phyloP scores from a whole-genome alignment of 23 tunicate species.

The Halocynthia roretzi region DNA sequence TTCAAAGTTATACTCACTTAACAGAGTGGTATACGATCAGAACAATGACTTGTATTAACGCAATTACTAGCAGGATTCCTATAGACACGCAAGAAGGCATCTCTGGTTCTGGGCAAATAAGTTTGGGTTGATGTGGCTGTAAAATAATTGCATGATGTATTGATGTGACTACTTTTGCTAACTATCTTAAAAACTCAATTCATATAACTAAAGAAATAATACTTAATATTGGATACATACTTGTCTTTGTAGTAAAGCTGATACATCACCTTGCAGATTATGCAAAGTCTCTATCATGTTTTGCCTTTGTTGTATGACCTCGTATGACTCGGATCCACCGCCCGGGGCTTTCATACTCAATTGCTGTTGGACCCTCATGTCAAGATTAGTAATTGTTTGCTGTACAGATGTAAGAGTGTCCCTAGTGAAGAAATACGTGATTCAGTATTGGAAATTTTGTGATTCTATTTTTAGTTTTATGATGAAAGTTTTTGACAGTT shows the following conservation, averaged over 20 bases:
- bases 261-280: conserved; percentile 2
- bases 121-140: conserved; percentile 23
- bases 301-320: conserved; percentile 15
- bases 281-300: background rate
- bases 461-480: background rate
- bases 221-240: no score
- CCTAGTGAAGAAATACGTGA: background rate
- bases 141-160: background rate
- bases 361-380: background rate
- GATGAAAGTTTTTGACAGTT: background rate
- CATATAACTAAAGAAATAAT: no score
- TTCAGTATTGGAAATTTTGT: background rate
- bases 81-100: conserved; percentile 54
- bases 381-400: background rate
- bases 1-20: conserved; percentile 26
- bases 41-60: conserved; percentile 47
- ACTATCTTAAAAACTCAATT: no score
- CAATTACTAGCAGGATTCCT: conserved; percentile 32
- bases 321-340: conserved; percentile 1
- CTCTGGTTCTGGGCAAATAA: conserved; percentile 62
- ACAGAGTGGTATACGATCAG: conserved; percentile 43
- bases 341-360: background rate
- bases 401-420: background rate
- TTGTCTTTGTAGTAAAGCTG: background rate
- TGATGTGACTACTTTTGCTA: no score